Conservation (phyloP, 1,140 invertebrate species). For the Drosophila lacteicornis region DNA sequence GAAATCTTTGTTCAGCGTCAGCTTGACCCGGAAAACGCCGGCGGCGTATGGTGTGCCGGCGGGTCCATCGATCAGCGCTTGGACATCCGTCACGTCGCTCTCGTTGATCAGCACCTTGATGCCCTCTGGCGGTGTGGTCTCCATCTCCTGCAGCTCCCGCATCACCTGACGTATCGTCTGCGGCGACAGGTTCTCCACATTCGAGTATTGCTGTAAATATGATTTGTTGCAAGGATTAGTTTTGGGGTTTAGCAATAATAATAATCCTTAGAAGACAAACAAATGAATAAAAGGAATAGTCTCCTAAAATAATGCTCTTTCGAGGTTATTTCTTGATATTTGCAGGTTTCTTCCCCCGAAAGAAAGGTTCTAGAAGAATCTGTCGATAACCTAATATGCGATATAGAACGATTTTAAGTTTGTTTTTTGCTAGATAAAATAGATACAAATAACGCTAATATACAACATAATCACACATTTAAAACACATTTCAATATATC, state of each 20-base stretch:
- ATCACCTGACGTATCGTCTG: constrained; percentile 94
- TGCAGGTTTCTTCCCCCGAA: not conserved
- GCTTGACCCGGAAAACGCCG: constrained; percentile 94
- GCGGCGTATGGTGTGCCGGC: constrained; percentile 94
- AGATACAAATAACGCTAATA: not conserved
- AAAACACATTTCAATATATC: too few species aligned
- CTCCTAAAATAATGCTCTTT: not conserved
- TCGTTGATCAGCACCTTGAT: constrained; percentile 95
- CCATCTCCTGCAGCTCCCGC: constrained; percentile 93
- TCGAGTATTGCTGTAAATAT: constrained; percentile 88
- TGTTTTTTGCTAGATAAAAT: not conserved
- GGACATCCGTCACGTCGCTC: constrained; percentile 96
- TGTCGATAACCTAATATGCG: too few species aligned
- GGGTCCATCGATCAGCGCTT: constrained; percentile 95
- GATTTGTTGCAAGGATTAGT: constrained; percentile 1
- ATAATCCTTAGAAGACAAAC: too few species aligned
- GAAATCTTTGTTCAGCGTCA: constrained; percentile 96
- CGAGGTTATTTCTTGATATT: not conserved
- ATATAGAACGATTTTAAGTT: not conserved
- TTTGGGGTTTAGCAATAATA: not conserved
- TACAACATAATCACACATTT: not conserved
- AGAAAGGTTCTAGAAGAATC: not conserved
- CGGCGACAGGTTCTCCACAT: constrained; percentile 97
- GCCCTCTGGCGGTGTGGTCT: constrained; percentile 93
- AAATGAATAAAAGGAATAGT: too few species aligned